Percentiles rank a stretch among this genome's conserved stretches.
Conservation (phyloP, 2,113 vertebrate species). For the Azemiops feae region DNA sequence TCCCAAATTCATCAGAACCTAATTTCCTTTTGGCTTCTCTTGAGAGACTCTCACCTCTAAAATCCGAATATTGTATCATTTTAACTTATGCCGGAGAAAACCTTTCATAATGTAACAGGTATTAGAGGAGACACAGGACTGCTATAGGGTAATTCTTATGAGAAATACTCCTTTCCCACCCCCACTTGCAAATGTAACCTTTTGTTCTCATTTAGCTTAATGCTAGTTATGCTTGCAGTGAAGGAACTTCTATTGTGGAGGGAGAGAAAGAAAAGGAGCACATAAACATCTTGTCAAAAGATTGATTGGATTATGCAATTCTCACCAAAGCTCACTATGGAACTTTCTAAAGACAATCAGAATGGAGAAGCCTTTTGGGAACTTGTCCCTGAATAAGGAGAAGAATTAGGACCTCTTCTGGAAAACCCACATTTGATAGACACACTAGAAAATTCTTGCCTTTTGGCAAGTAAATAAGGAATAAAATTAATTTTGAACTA, state of each 20-base stretch:
- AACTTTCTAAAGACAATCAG: neutral
- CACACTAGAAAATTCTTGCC: neutral
- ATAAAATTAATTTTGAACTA: neutral
- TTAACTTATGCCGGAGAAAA: neutral
- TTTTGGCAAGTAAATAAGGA: neutral
- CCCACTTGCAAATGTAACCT: neutral
- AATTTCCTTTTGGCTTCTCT: neutral
- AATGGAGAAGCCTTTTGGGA: neutral
- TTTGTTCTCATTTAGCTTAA: neutral
- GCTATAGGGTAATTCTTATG: neutral
- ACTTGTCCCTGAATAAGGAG: neutral
- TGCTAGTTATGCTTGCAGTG: neutral
- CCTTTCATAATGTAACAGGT: neutral
- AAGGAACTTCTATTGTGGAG: neutral
- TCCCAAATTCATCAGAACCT: neutral
- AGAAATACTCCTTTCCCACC: neutral
- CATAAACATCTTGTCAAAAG: neutral
- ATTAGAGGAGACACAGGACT: neutral
- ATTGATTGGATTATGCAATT: neutral
- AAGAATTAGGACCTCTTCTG: neutral
- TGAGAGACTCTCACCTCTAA: neutral
- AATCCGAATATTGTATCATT: neutral
- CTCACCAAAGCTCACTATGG: neutral
- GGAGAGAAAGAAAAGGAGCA: neutral
- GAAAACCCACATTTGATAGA: neutral